Evolutionary conservation across 2,113 vertebrate genomes (phyloP).

Genomic region (Crotalus horridus): DNA sequence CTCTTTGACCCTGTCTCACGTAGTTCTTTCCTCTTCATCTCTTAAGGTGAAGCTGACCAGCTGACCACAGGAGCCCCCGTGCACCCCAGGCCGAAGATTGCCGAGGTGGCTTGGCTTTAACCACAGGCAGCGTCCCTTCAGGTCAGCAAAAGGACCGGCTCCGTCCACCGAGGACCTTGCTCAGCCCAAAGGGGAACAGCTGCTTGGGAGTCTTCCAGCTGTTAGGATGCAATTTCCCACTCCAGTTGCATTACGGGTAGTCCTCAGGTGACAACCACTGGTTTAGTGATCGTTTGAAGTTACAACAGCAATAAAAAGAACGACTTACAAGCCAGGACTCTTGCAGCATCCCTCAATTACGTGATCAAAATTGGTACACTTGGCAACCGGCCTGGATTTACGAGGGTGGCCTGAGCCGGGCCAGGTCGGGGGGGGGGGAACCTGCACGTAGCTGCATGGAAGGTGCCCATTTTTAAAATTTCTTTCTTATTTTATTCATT

Average conservation of each 20-base stretch:
- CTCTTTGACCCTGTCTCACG: neutral
- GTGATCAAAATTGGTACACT: neutral
- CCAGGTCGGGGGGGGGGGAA: neutral
- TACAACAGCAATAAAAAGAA: neutral
- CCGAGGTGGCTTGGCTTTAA: neutral
- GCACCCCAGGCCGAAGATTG: rapidly evolving
- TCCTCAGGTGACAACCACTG: neutral
- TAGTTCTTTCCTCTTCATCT: neutral
- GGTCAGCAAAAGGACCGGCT: neutral
- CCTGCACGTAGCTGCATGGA: too few species aligned
- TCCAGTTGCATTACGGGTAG: too few species aligned
- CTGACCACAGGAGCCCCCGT: rapidly evolving
- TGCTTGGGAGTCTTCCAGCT: neutral
- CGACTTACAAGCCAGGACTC: neutral
- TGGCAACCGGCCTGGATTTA: neutral
- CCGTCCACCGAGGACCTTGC: neutral
- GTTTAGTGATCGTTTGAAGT: neutral
- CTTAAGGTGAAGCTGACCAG: neutral
- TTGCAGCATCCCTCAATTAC: neutral
- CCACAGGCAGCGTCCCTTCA: rapidly evolving
- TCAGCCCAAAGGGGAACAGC: neutral
- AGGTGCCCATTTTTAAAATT: too few species aligned
- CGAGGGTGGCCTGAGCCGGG: too few species aligned
- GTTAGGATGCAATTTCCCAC: neutral
- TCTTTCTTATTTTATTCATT: too few species aligned